These are phyloP conservation scores for Ditula angustiorana DNA, from an alignment of 2,888 invertebrate genomes.

Conservation along the genomic window DNA sequence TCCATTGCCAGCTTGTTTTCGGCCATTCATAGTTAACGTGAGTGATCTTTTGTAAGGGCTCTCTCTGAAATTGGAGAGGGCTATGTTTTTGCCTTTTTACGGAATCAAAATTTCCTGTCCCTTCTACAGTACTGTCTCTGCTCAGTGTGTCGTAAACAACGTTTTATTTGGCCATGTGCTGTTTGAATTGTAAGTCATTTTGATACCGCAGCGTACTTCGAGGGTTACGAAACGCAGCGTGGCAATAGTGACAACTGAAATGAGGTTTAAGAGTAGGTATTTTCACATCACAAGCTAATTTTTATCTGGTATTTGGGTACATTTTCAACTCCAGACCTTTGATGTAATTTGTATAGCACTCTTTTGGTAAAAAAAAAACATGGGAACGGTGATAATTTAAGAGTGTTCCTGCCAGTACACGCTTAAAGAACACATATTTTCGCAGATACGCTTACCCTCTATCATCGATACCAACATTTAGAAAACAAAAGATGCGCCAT, in stretches of 20 bases:
- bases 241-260: neutral
- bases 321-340: too few relatives aligned
- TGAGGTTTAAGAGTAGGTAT: too few relatives aligned
- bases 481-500: too few relatives aligned
- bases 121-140: slow-evolving; percentile 60
- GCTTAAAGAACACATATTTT: too few relatives aligned
- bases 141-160: slow-evolving; percentile 49
- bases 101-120: slow-evolving; percentile 71
- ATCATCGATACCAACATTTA: too few relatives aligned
- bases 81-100: slow-evolving; percentile 75
- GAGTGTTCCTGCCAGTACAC: too few relatives aligned
- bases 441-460: too few relatives aligned
- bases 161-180: slow-evolving; percentile 39
- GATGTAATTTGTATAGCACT: too few relatives aligned
- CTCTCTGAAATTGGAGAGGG: slow-evolving; percentile 81
- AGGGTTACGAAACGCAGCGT: neutral
- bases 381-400: too few relatives aligned
- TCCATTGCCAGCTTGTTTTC: slow-evolving; percentile 74
- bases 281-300: neutral
- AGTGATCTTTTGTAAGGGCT: slow-evolving; percentile 83
- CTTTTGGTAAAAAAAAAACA: too few relatives aligned
- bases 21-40: slow-evolving; percentile 82
- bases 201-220: neutral
- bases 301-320: too few relatives aligned
- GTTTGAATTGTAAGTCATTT: neutral